A percentile compares a stretch with the other conserved stretches of the same genome.
Evolutionary conservation across 2,888 invertebrate species (phyloP).

Genomic region (Clepsis dumicolana): DNA sequence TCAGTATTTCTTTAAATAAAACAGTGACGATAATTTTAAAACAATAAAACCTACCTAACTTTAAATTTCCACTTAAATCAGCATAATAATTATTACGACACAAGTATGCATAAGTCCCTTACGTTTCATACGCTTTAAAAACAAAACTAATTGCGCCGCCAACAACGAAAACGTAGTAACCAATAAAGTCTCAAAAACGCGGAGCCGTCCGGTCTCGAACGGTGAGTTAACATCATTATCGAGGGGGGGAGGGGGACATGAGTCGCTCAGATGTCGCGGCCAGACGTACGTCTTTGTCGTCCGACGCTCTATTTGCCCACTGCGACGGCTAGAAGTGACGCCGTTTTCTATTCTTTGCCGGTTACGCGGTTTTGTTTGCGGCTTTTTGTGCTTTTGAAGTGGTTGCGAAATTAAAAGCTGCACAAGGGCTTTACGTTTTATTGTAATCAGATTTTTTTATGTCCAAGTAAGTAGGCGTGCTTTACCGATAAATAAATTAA

Average conservation of each 20-base stretch:
- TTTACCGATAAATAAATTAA: too few relatives aligned
- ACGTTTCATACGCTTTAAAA: background rate
- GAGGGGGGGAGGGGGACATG: conserved; percentile 70
- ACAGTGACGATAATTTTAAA: too few relatives aligned
- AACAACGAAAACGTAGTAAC: conserved; percentile 33
- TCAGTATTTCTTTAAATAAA: too few relatives aligned
- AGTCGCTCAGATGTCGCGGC: conserved; percentile 84
- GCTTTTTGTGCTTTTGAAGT: conserved; percentile 41
- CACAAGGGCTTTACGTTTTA: background rate
- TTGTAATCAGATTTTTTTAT: too few relatives aligned
- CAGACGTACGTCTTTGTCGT: conserved; percentile 86
- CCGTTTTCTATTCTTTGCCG: conserved; percentile 55
- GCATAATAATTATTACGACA: too few relatives aligned
- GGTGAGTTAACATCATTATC: conserved; percentile 85
- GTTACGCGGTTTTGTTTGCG: conserved; percentile 37
- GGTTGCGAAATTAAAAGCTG: background rate
- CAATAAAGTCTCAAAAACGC: conserved; percentile 74
- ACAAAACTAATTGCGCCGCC: conserved; percentile 6
- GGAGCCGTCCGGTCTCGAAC: conserved; percentile 76
- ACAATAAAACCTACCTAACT: too few relatives aligned
- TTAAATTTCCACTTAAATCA: too few relatives aligned
- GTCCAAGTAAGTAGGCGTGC: too few relatives aligned
- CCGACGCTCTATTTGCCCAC: conserved; percentile 82
- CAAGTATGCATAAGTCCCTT: background rate
- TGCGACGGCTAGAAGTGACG: conserved; percentile 76